Percentiles rank a stretch among this genome's conserved stretches.
These are phyloP conservation scores for Unio pictorum DNA, from an alignment of 2,888 invertebrate genomes.

Conservation along the genomic window DNA sequence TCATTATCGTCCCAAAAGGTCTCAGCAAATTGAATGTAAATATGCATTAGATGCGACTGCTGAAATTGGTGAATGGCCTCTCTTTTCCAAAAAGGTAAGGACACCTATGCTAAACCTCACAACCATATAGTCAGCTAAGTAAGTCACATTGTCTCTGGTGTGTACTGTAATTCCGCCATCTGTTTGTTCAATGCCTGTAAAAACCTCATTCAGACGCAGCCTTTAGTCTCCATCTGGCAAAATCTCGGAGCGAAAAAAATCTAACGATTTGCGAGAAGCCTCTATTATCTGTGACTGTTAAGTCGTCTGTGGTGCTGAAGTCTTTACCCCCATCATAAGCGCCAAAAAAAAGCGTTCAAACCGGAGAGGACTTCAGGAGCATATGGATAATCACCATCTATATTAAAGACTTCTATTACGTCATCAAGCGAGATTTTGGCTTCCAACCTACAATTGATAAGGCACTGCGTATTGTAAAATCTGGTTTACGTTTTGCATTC, in stretches of 20 bases:
- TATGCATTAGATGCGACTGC: slow-evolving; percentile 13
- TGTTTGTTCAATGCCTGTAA: slow-evolving; percentile 12
- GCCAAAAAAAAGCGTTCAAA: slow-evolving; percentile 3
- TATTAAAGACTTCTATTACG: slow-evolving; percentile 10
- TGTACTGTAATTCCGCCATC: slow-evolving; percentile 12
- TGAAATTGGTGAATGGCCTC: slow-evolving; percentile 20
- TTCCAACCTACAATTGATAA: slow-evolving; percentile 13
- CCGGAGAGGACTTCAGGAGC: slow-evolving; percentile 14
- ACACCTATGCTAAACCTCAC: slow-evolving; percentile 37
- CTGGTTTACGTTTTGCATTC: neutral
- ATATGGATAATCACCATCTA: slow-evolving; percentile 3
- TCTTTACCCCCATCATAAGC: slow-evolving; percentile 6
- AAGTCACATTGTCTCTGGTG: slow-evolving; percentile 13
- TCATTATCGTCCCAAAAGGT: slow-evolving; percentile 27
- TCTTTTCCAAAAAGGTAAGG: slow-evolving; percentile 22
- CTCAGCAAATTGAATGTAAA: slow-evolving; percentile 22
- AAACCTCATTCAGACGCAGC: slow-evolving; percentile 17
- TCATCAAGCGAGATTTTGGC: slow-evolving; percentile 15
- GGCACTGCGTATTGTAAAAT: slow-evolving; percentile 10
- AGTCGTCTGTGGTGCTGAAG: slow-evolving; percentile 9
- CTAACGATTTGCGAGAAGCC: slow-evolving; percentile 14
- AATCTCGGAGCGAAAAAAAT: slow-evolving; percentile 4
- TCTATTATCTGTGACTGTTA: slow-evolving; percentile 12
- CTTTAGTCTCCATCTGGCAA: slow-evolving; percentile 2
- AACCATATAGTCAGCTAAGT: slow-evolving; percentile 25